Conservation (phyloP, 2,113 vertebrate species). For the Sapayoa aenigma region DNA sequence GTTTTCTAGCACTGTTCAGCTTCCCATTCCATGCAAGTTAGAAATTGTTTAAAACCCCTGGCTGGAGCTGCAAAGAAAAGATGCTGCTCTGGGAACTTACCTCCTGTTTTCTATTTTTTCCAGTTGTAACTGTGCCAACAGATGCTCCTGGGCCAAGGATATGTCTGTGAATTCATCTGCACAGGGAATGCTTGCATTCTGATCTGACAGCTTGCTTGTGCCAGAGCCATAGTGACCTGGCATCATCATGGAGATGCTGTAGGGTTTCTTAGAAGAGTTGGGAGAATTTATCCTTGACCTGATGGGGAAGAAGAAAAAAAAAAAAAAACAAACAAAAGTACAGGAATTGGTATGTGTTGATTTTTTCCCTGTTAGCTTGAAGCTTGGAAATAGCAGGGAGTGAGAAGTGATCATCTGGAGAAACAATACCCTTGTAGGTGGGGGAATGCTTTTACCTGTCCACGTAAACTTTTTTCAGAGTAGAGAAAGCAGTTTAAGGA, state of each 20-base stretch:
- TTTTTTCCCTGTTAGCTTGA: not conserved
- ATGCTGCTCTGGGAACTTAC: slow-evolving; percentile 14
- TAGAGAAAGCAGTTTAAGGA: too few relatives aligned
- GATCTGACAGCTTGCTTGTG: not conserved
- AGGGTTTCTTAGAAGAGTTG: not conserved
- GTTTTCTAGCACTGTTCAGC: not conserved
- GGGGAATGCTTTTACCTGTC: too few relatives aligned
- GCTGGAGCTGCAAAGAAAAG: not conserved
- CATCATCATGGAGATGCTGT: not conserved
- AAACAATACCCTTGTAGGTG: not conserved
- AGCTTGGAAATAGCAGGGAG: not conserved
- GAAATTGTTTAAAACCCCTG: not conserved
- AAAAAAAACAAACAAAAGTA: not conserved
- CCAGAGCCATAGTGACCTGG: not conserved
- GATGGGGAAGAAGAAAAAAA: too few relatives aligned
- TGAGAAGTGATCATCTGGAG: not conserved
- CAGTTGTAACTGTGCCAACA: slow-evolving; percentile 74
- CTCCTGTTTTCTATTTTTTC: slow-evolving; percentile 80
- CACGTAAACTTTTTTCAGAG: too few relatives aligned
- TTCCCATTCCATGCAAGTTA: not conserved
- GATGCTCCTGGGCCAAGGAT: slow-evolving; percentile 67
- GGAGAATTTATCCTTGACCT: slow-evolving; percentile 52
- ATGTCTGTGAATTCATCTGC: slow-evolving; percentile 52
- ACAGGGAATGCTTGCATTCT: not conserved
- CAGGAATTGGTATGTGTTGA: not conserved